Percentiles rank a stretch among this genome's conserved stretches.
phyloP scores from a whole-genome alignment of 2,113 vertebrate genomes.

The Tychaedon coryphoeus region DNA sequence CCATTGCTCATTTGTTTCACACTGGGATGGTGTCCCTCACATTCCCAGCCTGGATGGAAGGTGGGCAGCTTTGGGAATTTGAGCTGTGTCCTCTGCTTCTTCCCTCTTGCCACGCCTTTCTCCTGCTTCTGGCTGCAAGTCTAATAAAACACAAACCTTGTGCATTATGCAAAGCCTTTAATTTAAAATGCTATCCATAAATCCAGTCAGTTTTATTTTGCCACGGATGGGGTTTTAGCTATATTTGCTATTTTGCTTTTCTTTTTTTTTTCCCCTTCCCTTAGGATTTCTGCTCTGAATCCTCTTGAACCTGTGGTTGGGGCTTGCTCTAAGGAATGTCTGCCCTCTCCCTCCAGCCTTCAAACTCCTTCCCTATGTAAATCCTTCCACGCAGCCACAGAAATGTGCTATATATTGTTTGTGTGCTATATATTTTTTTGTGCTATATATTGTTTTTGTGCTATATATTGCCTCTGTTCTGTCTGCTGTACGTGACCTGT shows the following conservation, averaged over 20 bases:
- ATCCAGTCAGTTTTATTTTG: neutral
- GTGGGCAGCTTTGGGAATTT: neutral
- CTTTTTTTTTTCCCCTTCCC: neutral
- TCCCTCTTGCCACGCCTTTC: neutral
- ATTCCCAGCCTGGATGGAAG: neutral
- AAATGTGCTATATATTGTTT: neutral
- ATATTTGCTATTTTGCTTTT: neutral
- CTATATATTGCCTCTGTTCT: neutral
- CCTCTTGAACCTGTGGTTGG: neutral
- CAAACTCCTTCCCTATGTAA: neutral
- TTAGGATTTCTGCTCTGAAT: neutral
- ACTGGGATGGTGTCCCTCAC: neutral
- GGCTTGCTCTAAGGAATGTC: neutral
- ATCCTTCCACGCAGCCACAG: neutral
- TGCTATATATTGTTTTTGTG: neutral
- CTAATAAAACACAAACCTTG: neutral
- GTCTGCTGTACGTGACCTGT: neutral
- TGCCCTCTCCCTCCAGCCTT: neutral
- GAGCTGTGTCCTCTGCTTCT: neutral
- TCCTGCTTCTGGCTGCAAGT: neutral
- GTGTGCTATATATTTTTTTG: neutral
- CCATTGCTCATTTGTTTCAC: fast-evolving
- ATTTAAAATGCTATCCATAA: neutral
- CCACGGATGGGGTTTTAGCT: neutral
- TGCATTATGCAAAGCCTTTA: neutral